Base-by-base conservation (phyloP, 37 sponge, comb jelly and placozoan species). In the Spongilla lacustris region DNA sequence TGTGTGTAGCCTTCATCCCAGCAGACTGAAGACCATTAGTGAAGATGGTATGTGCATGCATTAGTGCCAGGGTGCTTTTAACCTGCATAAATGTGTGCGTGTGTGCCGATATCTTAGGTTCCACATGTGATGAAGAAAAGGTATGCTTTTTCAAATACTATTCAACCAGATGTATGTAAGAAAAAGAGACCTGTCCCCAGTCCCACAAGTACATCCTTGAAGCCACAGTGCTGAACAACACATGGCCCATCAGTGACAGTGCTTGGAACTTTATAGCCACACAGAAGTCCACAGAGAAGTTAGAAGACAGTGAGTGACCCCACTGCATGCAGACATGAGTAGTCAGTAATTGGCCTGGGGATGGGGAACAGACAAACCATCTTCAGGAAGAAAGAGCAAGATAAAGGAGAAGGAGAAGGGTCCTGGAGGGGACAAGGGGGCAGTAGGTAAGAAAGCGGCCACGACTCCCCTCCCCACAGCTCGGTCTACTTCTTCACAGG, bases 211-310 rank as follows among this genome's bases (percentile, higher is more conserved):
- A 96, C 68, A 71, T 94, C 30, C 73, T 96, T 4, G 78, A 80
- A 19, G 97, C 89, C 0, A 90, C 82, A 6, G 92, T 98, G 26
- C 77, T 94, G 19, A 48, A 81, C 26, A 78, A 94, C 25, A 88
- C 89, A 49, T 98, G 98, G 98, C 83, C 92, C 0, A 69, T 80
- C 28, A 41, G 81, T 9, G 96, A 93, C 81, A 96, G 89, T 81
- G 92, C 96, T 11, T 93, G 94, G 96, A 69, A 72, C 9, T 74
- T 79, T n/a, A 78, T 86, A 19, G 49, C 78, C n/a, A 80, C 46
- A 36, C 82, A 84, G 23, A 71, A 46, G 68, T 22, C 27, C 25
- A 36, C 33, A 10, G 88, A 88, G 11, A 81, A 88, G 71, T 31
- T 83, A 27, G 87, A 87, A 37, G 87, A 46, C 46, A 46, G 46